Evolutionary conservation across 1,140 invertebrate genomes (phyloP).

Genomic region (Apis cerana): DNA sequence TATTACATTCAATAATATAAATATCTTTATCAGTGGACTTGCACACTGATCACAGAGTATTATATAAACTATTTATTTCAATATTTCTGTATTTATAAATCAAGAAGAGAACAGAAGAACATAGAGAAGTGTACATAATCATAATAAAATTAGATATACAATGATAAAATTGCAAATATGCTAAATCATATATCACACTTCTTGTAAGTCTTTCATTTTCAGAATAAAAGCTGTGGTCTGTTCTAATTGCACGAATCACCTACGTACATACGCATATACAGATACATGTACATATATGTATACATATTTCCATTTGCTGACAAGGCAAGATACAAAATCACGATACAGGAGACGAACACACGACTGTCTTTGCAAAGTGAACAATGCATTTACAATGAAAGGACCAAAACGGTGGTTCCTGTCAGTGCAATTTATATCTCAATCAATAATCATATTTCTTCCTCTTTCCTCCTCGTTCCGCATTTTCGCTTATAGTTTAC

Average conservation of each 20-base stretch:
- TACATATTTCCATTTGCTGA: slow-evolving; percentile 16
- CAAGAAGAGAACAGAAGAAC: not conserved
- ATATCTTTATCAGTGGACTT: no score
- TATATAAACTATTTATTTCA: not conserved
- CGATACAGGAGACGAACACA: slow-evolving; percentile 43
- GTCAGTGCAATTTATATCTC: slow-evolving; percentile 27
- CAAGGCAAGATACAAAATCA: slow-evolving; percentile 41
- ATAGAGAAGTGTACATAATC: not conserved
- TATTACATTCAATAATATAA: no score
- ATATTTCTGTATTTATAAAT: not conserved
- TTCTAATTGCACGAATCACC: not conserved
- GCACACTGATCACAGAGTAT: no score
- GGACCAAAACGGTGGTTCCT: slow-evolving; percentile 14
- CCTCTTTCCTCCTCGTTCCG: slow-evolving; percentile 16
- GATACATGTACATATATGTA: slow-evolving; percentile 34
- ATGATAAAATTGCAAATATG: not conserved
- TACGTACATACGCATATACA: slow-evolving; percentile 28
- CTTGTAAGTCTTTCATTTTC: not conserved
- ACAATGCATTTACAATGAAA: slow-evolving; percentile 22
- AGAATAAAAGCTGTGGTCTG: not conserved
- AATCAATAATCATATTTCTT: slow-evolving; percentile 28
- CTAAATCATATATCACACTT: not conserved
- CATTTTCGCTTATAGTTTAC: slow-evolving; percentile 23
- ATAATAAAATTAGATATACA: not conserved
- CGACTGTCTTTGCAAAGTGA: slow-evolving; percentile 23